Percentiles rank a stretch among this genome's conserved stretches.
phyloP scores from a whole-genome alignment of 2,888 invertebrate genomes.

The Xestoiulus laeticollis region DNA sequence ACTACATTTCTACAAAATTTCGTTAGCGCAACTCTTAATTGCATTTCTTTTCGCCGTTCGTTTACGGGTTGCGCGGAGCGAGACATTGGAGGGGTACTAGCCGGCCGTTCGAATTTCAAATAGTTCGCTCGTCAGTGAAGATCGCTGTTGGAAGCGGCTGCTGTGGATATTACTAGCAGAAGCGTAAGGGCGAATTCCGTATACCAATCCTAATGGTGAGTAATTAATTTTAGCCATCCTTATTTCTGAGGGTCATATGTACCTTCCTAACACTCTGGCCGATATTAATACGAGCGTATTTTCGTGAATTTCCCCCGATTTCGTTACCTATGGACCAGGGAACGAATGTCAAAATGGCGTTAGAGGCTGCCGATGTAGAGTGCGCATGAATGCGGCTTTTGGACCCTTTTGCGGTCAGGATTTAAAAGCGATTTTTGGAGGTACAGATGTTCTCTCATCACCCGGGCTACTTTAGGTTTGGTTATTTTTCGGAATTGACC shows the following conservation, averaged over 20 bases:
- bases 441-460: too few relatives aligned
- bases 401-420: too few relatives aligned
- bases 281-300: neutral
- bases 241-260: neutral
- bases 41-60: neutral
- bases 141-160: neutral
- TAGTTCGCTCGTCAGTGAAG: neutral
- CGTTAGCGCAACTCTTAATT: neutral
- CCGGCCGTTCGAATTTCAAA: slow-evolving; percentile 23
- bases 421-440: too few relatives aligned
- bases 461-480: neutral
- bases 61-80: neutral
- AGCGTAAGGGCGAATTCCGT: neutral
- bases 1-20: neutral
- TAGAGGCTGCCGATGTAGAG: neutral
- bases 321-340: neutral
- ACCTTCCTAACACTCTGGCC: neutral
- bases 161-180: slow-evolving; percentile 11
- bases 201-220: slow-evolving; percentile 50
- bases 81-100: neutral
- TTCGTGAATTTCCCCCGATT: neutral
- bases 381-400: neutral
- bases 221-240: slow-evolving; percentile 39
- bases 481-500: neutral
- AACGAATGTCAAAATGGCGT: slow-evolving; percentile 49